Percentiles rank a stretch among this genome's conserved stretches.
These are phyloP conservation scores for Drosophila lacteicornis DNA, from an alignment of 1,140 invertebrate species.

Conservation along the genomic window DNA sequence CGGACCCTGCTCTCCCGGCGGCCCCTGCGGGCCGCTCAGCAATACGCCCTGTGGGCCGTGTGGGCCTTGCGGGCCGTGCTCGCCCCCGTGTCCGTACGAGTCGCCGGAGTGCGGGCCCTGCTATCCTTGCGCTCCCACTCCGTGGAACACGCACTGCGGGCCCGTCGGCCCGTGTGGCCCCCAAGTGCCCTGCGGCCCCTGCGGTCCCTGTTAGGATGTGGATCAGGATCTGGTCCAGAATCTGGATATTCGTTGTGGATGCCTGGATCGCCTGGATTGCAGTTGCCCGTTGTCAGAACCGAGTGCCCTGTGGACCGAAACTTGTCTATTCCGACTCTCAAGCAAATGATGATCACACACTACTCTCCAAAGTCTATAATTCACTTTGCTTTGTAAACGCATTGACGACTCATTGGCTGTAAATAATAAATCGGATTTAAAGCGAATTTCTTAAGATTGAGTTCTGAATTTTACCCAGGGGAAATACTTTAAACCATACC, in stretches of 20 bases:
- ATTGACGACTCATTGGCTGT: slow-evolving; percentile 46
- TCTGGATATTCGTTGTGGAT: slow-evolving; percentile 1
- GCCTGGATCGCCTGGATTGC: slow-evolving; percentile 6
- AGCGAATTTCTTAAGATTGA: not conserved
- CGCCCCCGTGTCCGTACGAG: slow-evolving; percentile 73
- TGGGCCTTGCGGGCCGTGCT: slow-evolving; percentile 65
- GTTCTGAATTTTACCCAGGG: not conserved
- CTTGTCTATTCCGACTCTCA: slow-evolving; percentile 1
- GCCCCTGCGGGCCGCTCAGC: slow-evolving; percentile 33
- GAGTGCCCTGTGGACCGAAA: slow-evolving; percentile 23
- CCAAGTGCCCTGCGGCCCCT: slow-evolving; percentile 72
- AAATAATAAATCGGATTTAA: slow-evolving; percentile 30
- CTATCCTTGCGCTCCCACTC: slow-evolving; percentile 74
- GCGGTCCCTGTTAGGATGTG: slow-evolving; percentile 61
- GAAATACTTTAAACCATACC: not conserved
- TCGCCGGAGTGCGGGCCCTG: slow-evolving; percentile 76
- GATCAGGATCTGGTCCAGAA: not conserved
- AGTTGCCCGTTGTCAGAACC: slow-evolving; percentile 19
- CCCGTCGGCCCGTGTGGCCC: slow-evolving; percentile 73
- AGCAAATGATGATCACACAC: slow-evolving; percentile 6
- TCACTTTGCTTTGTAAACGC: slow-evolving; percentile 14
- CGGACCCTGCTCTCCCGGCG: slow-evolving; percentile 56
- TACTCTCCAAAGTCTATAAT: slow-evolving; percentile 26
- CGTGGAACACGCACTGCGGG: slow-evolving; percentile 78
- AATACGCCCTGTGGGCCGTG: slow-evolving; percentile 63